phyloP scores from a whole-genome alignment of 1,140 invertebrate species.

The Probaryconus sp. region DNA sequence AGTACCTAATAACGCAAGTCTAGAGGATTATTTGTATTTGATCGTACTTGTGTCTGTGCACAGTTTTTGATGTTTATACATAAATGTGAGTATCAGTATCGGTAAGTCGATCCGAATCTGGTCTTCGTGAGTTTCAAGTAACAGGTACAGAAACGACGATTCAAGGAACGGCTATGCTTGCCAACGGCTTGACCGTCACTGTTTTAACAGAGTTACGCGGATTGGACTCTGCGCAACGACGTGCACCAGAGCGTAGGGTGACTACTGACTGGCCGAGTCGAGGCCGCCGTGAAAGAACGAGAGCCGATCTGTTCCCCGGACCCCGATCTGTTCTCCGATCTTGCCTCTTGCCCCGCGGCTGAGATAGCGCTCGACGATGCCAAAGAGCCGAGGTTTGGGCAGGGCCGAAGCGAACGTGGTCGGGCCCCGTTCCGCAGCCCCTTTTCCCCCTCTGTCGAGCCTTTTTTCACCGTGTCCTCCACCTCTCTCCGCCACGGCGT shows the following conservation, averaged over 20 bases:
- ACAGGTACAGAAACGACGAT: no score
- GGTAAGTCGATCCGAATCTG: constrained; percentile 43
- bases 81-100: constrained; percentile 22
- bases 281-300: constrained; percentile 56
- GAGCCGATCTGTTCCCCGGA: constrained; percentile 48
- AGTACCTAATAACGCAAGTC: no score
- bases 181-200: constrained; percentile 65
- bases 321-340: constrained; percentile 39
- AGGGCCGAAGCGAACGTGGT: constrained; percentile 48
- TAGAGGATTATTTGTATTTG: no score
- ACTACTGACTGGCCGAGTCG: constrained; percentile 54
- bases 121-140: constrained; percentile 45
- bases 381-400: constrained; percentile 43
- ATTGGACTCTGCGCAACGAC: constrained; percentile 44
- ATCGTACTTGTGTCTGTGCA: no score
- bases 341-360: constrained; percentile 17
- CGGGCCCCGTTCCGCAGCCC: constrained; percentile 38
- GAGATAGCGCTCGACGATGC: constrained; percentile 42
- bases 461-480: background rate
- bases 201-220: constrained; percentile 60
- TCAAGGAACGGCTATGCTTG: constrained; percentile 50
- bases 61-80: no score
- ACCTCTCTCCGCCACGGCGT: no score
- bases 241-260: constrained; percentile 55
- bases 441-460: background rate